Base-by-base conservation (phyloP, 2,888 invertebrate genomes). In the Gryllus longicercus region DNA sequence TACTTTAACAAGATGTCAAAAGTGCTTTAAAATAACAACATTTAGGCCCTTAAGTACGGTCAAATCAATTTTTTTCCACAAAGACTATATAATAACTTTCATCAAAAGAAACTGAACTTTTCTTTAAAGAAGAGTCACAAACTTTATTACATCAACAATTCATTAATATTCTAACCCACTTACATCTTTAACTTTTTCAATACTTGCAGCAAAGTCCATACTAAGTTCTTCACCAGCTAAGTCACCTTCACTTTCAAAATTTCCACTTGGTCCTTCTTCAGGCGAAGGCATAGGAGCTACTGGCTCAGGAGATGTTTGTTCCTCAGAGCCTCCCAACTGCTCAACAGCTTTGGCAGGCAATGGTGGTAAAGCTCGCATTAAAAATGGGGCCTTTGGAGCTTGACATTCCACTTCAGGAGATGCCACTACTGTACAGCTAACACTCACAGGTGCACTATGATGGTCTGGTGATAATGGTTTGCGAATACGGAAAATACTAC, bases 181-280 rank as follows among this genome's bases (percentile, higher is more conserved):
- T 89, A 96, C 96, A 89, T 96, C 96, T 91, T 96, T 96, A 79
- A 97, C 96, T 90, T 94, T 95, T 87, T 96, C 95, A 85, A 97
- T 95, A 84, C 96, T 96, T 50, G 95, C 94, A 75, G 96, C 95
- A 87, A 96, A 96, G 87, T 96, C 96, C 88, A 94, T 91, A 1
- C 89, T 88, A 79, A 91, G 90, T 77, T 91, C 89, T 49, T 82
- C 81, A 10, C 87, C 86, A 83, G 85, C 83, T 14, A 84, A 50
- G 85, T 88, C 83, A 84, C 85, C 84, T 82, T 90, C 89, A 75
- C 90, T 86, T 49, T 90, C 89, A 14, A 23, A 21, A 85, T 84
- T 4, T 84, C 84, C 4, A 85, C 84, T 76, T 85, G 84, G 5
- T 84, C 87, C 51, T 89, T 89, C 63, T 88, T 81, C 82, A n/a